Evolutionary conservation across 1,140 invertebrate species (phyloP).

Genomic region (Dendroctonus ponderosae): DNA sequence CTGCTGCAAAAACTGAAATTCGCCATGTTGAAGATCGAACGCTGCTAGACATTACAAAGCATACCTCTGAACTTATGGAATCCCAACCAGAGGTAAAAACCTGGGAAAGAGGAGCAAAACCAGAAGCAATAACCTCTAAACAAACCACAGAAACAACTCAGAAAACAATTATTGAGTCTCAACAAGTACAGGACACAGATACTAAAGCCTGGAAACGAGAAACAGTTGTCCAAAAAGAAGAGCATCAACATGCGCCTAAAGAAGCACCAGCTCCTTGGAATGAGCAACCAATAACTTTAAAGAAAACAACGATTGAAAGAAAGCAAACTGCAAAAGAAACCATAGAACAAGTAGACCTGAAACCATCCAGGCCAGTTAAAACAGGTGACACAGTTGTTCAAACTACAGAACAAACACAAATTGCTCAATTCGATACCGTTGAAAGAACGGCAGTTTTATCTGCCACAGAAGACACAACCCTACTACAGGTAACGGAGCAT

Average conservation of each 20-base stretch:
- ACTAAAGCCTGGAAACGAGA: too few relatives aligned
- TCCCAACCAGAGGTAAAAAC: constrained; percentile 5
- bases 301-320: constrained; percentile 47
- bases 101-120: neutral
- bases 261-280: constrained; percentile 48
- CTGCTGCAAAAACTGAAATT: neutral
- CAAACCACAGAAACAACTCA: too few relatives aligned
- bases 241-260: neutral
- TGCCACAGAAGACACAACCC: constrained; percentile 43
- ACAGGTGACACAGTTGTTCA: too few relatives aligned
- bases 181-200: too few relatives aligned
- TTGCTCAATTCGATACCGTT: too few relatives aligned
- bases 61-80: constrained; percentile 9
- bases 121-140: too few relatives aligned
- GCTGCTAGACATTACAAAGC: constrained; percentile 14
- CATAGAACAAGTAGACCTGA: constrained; percentile 39
- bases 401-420: too few relatives aligned
- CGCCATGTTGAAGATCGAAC: constrained; percentile 34
- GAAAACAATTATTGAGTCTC: too few relatives aligned
- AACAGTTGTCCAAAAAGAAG: neutral
- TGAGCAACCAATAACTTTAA: constrained; percentile 50
- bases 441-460: too few relatives aligned
- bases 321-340: constrained; percentile 49
- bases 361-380: constrained; percentile 19
- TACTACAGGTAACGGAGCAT: constrained; percentile 22